Conservation (phyloP, 92 coral and sea anemone species). For the Paramuricea clavata region DNA sequence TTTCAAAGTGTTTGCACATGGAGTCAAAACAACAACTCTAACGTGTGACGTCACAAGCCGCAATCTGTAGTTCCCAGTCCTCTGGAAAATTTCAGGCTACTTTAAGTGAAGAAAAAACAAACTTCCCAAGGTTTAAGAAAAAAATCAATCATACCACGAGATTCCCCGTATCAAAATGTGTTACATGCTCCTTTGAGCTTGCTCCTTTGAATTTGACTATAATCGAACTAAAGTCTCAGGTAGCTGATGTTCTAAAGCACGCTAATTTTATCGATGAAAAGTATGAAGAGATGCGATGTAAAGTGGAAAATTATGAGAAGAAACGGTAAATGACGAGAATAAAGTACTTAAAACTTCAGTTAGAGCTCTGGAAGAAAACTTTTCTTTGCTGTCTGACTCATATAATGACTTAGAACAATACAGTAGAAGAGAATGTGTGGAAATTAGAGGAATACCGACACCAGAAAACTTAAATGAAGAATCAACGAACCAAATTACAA, state of each 20-base stretch:
- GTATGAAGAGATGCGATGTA: not conserved
- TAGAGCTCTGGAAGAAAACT: too few relatives aligned
- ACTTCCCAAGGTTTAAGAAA: constrained; percentile 15
- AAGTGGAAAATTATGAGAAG: not conserved
- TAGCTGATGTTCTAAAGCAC: not conserved
- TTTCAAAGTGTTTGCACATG: not conserved
- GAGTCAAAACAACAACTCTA: constrained; percentile 32
- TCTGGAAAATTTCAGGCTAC: constrained; percentile 26
- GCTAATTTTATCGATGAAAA: not conserved
- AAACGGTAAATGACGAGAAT: not conserved
- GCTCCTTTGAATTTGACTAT: not conserved
- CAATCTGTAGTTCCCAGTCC: constrained; percentile 33
- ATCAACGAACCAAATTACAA: constrained; percentile 1
- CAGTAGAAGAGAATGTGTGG: constrained; percentile 15
- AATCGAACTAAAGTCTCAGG: not conserved
- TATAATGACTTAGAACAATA: not conserved
- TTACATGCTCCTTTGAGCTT: not conserved
- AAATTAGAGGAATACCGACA: constrained; percentile 30
- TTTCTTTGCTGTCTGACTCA: too few relatives aligned
- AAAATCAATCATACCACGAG: constrained; percentile 25
- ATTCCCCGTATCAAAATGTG: constrained; percentile 29
- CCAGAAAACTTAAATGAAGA: not conserved
- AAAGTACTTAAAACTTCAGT: not conserved
- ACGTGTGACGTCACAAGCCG: constrained; percentile 40
- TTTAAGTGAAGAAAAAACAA: constrained; percentile 18